Base-by-base conservation (phyloP, 1,140 invertebrate species). In the Aporrectodea caliginosa region DNA sequence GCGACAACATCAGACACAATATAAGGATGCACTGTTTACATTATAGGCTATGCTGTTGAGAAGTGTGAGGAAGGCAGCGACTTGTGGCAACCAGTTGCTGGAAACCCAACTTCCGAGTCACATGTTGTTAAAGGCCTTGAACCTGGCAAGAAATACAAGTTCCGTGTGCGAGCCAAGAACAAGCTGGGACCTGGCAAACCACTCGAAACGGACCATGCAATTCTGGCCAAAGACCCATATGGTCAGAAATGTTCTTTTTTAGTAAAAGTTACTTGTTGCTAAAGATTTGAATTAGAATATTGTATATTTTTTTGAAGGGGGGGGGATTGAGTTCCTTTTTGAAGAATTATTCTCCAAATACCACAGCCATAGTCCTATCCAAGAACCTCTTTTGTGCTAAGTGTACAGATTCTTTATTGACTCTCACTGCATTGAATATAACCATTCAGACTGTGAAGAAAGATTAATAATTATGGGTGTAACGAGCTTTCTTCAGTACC, bases 151-250 rank as follows among this genome's bases (percentile, higher is more conserved):
- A 93, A 94, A 86, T 99, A 99, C 85, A 90, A 95, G 6, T 99
- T 99, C 91, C 92, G 97, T 81, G 95, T 99, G 31, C 92, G 94
- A 75, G 97, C 98, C 69, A 97, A 99, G 88, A 99, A 98, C 86
- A 93, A 97, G 82, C 98, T 98, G 86, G 98, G 98, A 69, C 91
- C 95, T 16, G 96, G 96, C 6, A 95, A 98, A 82, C 95, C 97
- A 30, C 88, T 98, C 31, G 94, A 96, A 85, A 87, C 96, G 0
- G 95, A 95, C 80, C 95, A 93, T 87, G 92, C 95, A 16, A 93
- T 96, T 14, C 89, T 94, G 32, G 96, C 96, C 0, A 98, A 98
- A 88, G 95, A 95, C 89, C 96, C 96, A 82, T 99, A 96, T 89
- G 95, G 96, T 98, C 90, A 93, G 90, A 35, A 1, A 1, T 16